A percentile compares a stretch with the other conserved stretches of the same genome.
Conservation (phyloP, 2,888 invertebrate species). For the Sesia bembeciformis region DNA sequence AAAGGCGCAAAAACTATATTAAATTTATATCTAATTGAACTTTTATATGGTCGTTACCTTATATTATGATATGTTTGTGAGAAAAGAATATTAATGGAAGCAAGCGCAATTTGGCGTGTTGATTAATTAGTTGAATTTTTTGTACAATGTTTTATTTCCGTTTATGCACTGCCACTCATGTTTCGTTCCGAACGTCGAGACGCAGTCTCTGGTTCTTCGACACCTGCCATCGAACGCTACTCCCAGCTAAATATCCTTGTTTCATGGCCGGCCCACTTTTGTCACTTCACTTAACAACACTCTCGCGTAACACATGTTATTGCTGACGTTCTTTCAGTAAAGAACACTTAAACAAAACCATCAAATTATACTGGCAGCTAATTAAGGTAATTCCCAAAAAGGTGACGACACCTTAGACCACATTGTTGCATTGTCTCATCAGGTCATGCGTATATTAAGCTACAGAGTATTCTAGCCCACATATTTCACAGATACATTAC, state of each 20-base stretch:
- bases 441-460: conserved; percentile 13
- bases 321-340: conserved; percentile 18
- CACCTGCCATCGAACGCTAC: conserved; percentile 64
- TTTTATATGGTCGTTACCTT: conserved; percentile 46
- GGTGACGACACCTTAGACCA: conserved; percentile 11
- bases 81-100: conserved; percentile 63
- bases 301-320: conserved; percentile 47
- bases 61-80: conserved; percentile 64
- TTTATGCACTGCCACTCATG: conserved; percentile 42
- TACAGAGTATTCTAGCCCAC: conserved; percentile 23
- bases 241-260: conserved; percentile 49
- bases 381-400: neutral
- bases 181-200: conserved; percentile 66
- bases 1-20: conserved; percentile 58
- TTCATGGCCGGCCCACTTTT: conserved; percentile 71
- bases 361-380: neutral
- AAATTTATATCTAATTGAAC: conserved; percentile 41
- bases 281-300: conserved; percentile 60
- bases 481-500: conserved; percentile 1
- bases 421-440: conserved; percentile 59
- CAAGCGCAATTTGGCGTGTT: conserved; percentile 68
- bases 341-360: conserved; percentile 15
- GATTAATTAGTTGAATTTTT: conserved; percentile 1
- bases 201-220: conserved; percentile 67
- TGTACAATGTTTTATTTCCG: neutral